Evolutionary conservation across 2,797 vertebrate genomes (phyloP).

Genomic region (Helarctos malayanus): DNA sequence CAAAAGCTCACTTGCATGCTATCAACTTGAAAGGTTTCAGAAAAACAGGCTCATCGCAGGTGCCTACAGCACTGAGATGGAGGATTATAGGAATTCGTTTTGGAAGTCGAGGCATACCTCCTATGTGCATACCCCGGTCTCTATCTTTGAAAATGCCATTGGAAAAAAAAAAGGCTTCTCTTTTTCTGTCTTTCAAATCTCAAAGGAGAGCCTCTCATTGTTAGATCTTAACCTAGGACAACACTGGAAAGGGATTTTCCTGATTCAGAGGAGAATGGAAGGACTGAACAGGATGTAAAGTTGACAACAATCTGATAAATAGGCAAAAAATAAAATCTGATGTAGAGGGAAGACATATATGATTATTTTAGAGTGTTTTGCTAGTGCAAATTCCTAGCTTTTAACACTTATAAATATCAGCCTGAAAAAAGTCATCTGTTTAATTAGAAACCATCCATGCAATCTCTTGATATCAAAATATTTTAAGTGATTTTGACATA

Average conservation of each 20-base stretch:
- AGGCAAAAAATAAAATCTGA: neutral
- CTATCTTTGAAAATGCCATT: neutral
- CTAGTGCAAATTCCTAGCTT: slow-evolving; percentile 6
- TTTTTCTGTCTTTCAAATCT: neutral
- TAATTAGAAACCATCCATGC: neutral
- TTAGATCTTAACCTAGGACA: neutral
- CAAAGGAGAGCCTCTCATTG: neutral
- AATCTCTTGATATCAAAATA: neutral
- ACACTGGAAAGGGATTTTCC: neutral
- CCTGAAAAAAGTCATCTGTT: neutral
- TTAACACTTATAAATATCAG: neutral
- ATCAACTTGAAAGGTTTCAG: neutral
- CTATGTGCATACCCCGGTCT: accelerated
- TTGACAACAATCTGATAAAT: neutral
- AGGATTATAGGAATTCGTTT: neutral
- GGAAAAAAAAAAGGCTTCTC: neutral
- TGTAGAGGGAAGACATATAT: neutral
- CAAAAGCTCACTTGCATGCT: neutral
- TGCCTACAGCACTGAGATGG: neutral
- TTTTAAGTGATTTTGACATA: slow-evolving; percentile 24
- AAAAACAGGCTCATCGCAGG: neutral
- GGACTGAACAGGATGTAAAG: neutral
- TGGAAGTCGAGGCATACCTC: neutral
- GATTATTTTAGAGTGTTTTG: neutral
- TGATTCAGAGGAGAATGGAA: neutral